Conservation (phyloP, 2,113 vertebrate species). For the Micronycteris hirsuta region DNA sequence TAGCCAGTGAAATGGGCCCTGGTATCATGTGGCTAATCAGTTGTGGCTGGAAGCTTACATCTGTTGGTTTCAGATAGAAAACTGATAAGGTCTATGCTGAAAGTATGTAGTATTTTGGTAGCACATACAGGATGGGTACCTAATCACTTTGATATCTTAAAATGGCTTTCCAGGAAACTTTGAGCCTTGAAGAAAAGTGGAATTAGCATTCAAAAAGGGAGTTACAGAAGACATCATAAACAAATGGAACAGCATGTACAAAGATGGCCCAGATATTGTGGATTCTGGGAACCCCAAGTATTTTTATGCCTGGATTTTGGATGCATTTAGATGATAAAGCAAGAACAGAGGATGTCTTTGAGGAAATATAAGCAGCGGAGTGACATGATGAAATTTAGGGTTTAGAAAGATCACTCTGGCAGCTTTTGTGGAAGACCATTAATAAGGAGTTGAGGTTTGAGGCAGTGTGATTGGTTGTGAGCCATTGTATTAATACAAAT, state of each 20-base stretch:
- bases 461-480: not conserved
- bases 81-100: not conserved
- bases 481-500: not conserved
- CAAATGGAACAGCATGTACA: not conserved
- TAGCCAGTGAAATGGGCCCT: not conserved
- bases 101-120: not conserved
- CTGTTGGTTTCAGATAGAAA: not conserved
- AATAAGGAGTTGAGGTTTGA: not conserved
- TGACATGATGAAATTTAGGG: not conserved
- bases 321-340: not conserved
- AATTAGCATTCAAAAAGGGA: not conserved
- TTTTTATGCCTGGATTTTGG: not conserved
- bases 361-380: not conserved
- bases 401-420: conserved; percentile 17
- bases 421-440: conserved; percentile 10
- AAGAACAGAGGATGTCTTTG: not conserved
- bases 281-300: not conserved
- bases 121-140: not conserved
- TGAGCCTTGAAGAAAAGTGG: conserved; percentile 14
- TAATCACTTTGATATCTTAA: not conserved
- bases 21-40: not conserved
- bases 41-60: not conserved
- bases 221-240: not conserved
- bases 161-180: conserved; percentile 28
- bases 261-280: not conserved